These are phyloP conservation scores for Cephalophus harveyi DNA, from an alignment of 2,113 vertebrate species.

Conservation along the genomic window DNA sequence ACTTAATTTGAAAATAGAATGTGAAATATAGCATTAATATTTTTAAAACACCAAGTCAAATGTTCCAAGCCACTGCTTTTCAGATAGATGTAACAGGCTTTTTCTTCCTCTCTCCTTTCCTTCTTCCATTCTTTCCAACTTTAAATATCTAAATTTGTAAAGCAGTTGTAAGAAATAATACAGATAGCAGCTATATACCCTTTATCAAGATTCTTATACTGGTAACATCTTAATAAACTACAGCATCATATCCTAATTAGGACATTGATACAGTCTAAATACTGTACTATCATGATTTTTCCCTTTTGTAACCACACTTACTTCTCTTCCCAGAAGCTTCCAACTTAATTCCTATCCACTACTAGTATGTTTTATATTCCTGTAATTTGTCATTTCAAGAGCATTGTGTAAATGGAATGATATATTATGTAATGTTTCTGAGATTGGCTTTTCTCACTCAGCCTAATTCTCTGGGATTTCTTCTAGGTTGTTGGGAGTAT, in stretches of 20 bases:
- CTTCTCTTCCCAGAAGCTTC: background rate
- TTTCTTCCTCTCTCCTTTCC: background rate
- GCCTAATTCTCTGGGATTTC: background rate
- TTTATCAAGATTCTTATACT: background rate
- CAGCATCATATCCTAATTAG: background rate
- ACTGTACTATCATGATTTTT: background rate
- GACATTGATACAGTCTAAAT: background rate
- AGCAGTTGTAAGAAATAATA: background rate
- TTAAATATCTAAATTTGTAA: background rate
- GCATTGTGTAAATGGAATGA: background rate
- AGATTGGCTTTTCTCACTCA: background rate
- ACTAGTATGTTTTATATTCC: background rate
- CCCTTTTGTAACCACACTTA: background rate
- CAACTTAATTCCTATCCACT: background rate
- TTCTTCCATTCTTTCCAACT: background rate
- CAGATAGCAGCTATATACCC: background rate
- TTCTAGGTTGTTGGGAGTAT: background rate
- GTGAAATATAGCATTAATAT: background rate
- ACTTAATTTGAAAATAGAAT: background rate
- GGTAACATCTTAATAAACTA: background rate
- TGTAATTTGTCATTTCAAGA: background rate
- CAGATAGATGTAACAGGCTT: background rate
- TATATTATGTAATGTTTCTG: background rate
- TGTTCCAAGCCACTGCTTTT: background rate
- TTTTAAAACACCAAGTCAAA: background rate